Evolutionary conservation across 2,113 vertebrate genomes (phyloP).

Genomic region (Rallus limicola): DNA sequence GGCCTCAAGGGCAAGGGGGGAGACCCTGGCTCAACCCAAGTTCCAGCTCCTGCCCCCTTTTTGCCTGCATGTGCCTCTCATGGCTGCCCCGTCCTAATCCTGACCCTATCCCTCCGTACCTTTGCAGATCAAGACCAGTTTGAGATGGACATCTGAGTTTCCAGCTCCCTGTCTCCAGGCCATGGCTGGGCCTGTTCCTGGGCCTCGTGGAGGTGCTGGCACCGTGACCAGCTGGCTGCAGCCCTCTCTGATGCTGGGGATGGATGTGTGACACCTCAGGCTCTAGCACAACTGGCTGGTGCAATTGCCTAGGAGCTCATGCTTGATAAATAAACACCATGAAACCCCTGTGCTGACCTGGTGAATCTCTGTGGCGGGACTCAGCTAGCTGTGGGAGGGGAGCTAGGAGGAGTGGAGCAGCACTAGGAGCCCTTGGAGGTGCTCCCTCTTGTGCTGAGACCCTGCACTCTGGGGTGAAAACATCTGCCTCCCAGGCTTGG

Average conservation of each 20-base stretch:
- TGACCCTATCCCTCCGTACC: neutral
- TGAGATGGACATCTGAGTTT: constrained; percentile 79
- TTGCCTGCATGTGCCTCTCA: neutral
- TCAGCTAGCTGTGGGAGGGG: accelerated
- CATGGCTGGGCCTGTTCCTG: constrained; percentile 56
- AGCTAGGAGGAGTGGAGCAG: neutral
- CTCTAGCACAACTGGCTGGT: constrained; percentile 61
- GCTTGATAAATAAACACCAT: constrained; percentile 70
- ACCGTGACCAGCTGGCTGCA: constrained; percentile 54
- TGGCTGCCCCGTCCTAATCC: neutral
- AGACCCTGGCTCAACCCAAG: accelerated
- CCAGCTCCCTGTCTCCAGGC: constrained; percentile 41
- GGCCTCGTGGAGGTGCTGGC: constrained; percentile 59
- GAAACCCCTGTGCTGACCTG: constrained; percentile 26
- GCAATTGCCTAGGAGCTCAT: constrained; percentile 64
- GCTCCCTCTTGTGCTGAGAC: neutral
- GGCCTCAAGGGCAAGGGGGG: neutral
- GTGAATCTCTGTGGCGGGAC: neutral
- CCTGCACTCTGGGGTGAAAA: neutral
- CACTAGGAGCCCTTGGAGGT: neutral
- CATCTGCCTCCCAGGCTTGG: neutral
- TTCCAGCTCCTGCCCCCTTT: neutral
- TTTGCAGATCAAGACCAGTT: constrained; percentile 76
- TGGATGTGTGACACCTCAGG: constrained; percentile 66
- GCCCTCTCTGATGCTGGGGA: constrained; percentile 62